Evolutionary conservation across 2,113 vertebrate genomes (phyloP).

Genomic region (Cyprinodon tularosa): DNA sequence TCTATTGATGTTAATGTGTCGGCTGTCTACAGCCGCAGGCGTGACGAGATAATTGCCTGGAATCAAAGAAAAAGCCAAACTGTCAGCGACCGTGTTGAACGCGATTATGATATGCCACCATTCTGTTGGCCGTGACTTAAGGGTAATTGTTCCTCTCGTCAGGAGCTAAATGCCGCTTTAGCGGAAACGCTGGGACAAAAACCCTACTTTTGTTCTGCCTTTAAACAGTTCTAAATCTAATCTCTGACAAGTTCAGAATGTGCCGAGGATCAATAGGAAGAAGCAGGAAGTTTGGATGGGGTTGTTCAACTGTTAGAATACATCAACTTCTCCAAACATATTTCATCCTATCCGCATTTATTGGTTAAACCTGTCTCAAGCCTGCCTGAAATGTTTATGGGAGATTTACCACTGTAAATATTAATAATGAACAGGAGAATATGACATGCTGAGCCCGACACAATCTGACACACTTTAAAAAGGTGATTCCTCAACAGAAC

Average conservation of each 20-base stretch:
- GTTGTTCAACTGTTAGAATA: constrained; percentile 1
- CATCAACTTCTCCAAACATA: background rate
- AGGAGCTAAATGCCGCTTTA: constrained; percentile 5
- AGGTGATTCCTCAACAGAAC: too few species aligned
- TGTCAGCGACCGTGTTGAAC: constrained; percentile 15
- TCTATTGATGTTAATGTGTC: constrained; percentile 6
- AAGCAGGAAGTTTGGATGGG: background rate
- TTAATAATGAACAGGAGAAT: background rate
- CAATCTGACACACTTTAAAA: background rate
- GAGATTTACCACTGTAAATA: background rate
- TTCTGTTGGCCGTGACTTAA: constrained; percentile 14
- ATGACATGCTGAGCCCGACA: background rate
- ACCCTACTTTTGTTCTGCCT: constrained; percentile 10
- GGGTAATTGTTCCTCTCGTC: constrained; percentile 37
- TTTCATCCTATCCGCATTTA: background rate
- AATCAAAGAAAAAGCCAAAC: constrained; percentile 27
- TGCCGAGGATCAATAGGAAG: background rate
- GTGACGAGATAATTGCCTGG: constrained; percentile 20
- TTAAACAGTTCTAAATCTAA: constrained; percentile 10
- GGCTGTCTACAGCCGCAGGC: constrained; percentile 9
- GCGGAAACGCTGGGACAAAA: constrained; percentile 1
- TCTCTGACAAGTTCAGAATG: constrained; percentile 9
- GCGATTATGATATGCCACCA: constrained; percentile 19
- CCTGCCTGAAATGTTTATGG: background rate
- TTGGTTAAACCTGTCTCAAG: background rate